phyloP scores from a whole-genome alignment of 2,888 invertebrate species.

The Aphidoletes aphidimyza region DNA sequence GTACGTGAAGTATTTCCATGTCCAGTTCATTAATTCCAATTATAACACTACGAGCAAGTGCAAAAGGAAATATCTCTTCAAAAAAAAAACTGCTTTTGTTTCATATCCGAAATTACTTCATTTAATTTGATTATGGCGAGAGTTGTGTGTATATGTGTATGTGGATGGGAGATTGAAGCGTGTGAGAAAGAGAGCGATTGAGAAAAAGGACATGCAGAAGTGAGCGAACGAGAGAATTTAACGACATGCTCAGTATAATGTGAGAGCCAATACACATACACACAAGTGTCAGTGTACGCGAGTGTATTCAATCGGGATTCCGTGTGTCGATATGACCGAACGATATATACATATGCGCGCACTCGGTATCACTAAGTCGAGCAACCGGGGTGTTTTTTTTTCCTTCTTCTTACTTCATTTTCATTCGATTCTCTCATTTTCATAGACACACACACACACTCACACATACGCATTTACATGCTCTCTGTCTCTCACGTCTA shows the following conservation, averaged over 20 bases:
- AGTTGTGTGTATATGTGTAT: too few species aligned
- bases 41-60: neutral
- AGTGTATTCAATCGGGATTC: too few species aligned
- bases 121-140: conserved; percentile 35
- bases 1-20: too few species aligned
- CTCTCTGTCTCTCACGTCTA: neutral
- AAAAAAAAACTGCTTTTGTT: neutral
- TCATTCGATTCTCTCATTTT: too few species aligned
- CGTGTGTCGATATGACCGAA: neutral
- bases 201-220: too few species aligned
- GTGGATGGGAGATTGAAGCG: too few species aligned
- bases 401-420: too few species aligned
- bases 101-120: conserved; percentile 13
- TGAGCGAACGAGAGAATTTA: conserved; percentile 1
- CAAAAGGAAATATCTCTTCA: neutral
- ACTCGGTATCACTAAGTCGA: neutral
- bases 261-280: too few species aligned
- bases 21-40: neutral
- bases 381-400: conserved; percentile 45
- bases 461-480: too few species aligned
- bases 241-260: conserved; percentile 18
- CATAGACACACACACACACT: too few species aligned
- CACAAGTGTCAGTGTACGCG: too few species aligned
- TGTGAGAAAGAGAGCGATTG: too few species aligned
- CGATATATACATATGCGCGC: conserved; percentile 19